Percentiles rank a stretch among this genome's conserved stretches.
Evolutionary conservation across 1,140 invertebrate species (phyloP).

Genomic region (Apis dorsata): DNA sequence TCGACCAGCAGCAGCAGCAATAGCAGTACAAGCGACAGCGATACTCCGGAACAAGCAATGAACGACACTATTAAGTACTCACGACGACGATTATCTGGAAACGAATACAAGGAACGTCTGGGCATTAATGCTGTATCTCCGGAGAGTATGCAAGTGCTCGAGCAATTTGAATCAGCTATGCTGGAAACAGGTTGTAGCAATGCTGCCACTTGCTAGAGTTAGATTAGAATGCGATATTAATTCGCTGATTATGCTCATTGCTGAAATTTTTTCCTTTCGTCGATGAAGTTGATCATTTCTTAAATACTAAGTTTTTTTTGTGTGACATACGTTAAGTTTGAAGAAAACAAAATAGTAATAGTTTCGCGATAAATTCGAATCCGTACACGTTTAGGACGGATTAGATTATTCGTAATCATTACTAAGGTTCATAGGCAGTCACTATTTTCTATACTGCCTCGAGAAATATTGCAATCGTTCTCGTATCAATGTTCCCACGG

Average conservation of each 20-base stretch:
- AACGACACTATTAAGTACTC: constrained; percentile 44
- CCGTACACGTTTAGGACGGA: constrained; percentile 12
- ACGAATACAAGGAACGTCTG: constrained; percentile 52
- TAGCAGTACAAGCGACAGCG: constrained; percentile 48
- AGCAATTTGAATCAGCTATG: constrained; percentile 67
- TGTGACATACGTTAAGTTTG: background rate
- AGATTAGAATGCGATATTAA: constrained; percentile 41
- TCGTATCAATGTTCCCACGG: background rate
- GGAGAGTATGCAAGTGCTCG: constrained; percentile 65
- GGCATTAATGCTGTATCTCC: constrained; percentile 60
- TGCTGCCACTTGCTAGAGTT: constrained; percentile 64
- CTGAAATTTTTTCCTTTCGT: background rate
- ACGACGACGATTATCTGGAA: constrained; percentile 17
- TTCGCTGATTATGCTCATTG: constrained; percentile 49
- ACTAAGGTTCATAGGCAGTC: constrained; percentile 30
- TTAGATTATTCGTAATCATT: constrained; percentile 32
- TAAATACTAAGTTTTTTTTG: background rate
- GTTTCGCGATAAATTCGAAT: background rate
- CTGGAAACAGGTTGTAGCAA: constrained; percentile 57
- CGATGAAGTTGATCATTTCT: constrained; percentile 1
- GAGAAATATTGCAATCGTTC: constrained; percentile 19
- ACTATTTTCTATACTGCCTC: constrained; percentile 31
- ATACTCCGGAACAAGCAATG: constrained; percentile 59
- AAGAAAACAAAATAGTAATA: background rate
- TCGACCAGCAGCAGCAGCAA: constrained; percentile 44